These are phyloP conservation scores for Charanyca ferruginea DNA, from an alignment of 2,888 invertebrate species.

Conservation along the genomic window DNA sequence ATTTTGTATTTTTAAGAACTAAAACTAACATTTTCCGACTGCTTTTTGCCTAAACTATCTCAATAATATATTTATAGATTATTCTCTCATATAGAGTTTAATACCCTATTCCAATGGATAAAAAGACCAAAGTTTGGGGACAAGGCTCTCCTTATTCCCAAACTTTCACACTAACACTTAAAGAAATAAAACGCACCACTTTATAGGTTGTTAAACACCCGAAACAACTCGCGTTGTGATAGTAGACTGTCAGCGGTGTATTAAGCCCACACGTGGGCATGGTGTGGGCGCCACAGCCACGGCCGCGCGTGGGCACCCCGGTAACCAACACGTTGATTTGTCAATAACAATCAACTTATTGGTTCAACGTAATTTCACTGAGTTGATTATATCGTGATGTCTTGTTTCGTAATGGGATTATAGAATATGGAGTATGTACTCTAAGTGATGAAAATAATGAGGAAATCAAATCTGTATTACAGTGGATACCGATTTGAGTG, in stretches of 20 bases:
- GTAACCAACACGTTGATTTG: constrained; percentile 59
- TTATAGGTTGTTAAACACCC: constrained; percentile 51
- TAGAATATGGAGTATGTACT: background rate
- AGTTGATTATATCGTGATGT: constrained; percentile 27
- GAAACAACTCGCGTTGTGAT: constrained; percentile 48
- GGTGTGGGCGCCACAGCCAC: constrained; percentile 73
- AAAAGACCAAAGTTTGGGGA: background rate
- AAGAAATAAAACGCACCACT: constrained; percentile 40
- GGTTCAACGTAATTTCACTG: constrained; percentile 48
- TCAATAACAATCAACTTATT: constrained; percentile 61
- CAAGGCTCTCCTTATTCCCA: background rate
- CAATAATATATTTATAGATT: too few species aligned
- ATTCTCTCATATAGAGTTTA: too few species aligned
- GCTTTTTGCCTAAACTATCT: too few species aligned
- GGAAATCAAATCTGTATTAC: background rate
- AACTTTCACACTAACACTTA: constrained; percentile 1
- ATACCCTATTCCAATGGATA: background rate
- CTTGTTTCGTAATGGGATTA: constrained; percentile 36
- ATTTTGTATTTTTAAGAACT: too few species aligned
- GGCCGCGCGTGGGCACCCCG: constrained; percentile 74
- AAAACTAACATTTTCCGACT: too few species aligned
- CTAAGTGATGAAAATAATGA: constrained; percentile 39
- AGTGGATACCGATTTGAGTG: constrained; percentile 13
- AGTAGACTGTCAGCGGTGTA: constrained; percentile 52
- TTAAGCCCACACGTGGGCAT: constrained; percentile 71